Percentiles rank a stretch among this genome's conserved stretches.
These are phyloP conservation scores for Phoeniculus purpureus DNA, from an alignment of 2,797 vertebrate genomes.

Conservation along the genomic window DNA sequence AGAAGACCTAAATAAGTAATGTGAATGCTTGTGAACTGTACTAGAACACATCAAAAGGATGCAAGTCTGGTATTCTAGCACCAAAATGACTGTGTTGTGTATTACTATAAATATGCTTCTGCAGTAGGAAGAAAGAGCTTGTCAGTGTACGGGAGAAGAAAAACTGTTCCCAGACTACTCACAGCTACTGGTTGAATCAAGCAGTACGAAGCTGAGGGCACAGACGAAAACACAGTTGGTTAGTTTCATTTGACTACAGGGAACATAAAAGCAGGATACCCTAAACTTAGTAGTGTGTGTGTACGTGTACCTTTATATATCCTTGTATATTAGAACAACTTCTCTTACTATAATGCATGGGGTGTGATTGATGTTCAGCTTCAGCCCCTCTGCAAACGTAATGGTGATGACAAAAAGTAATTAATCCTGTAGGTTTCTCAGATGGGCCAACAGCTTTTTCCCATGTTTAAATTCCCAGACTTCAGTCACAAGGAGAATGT, in stretches of 20 bases:
- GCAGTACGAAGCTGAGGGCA: not conserved
- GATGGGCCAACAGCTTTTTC: not conserved
- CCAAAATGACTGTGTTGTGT: not conserved
- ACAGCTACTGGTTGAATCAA: not conserved
- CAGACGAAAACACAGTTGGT: not conserved
- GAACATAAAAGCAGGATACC: not conserved
- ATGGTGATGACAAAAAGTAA: not conserved
- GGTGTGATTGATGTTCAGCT: not conserved
- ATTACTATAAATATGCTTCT: slow-evolving; percentile 7
- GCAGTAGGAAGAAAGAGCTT: not conserved
- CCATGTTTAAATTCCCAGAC: not conserved
- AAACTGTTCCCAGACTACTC: not conserved
- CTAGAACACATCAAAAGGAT: slow-evolving; percentile 13
- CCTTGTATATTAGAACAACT: not conserved
- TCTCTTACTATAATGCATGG: not conserved
- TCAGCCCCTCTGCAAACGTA: not conserved
- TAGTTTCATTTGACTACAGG: not conserved
- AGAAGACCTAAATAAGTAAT: slow-evolving; percentile 71
- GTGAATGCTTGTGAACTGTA: slow-evolving; percentile 1
- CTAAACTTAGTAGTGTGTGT: not conserved
- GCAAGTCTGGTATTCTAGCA: not conserved
- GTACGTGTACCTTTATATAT: not conserved
- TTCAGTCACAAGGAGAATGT: not conserved
- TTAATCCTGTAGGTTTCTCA: not conserved
- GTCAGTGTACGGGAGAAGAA: not conserved